These are phyloP conservation scores for Meles meles DNA, from an alignment of 2,113 vertebrate genomes.

Conservation along the genomic window DNA sequence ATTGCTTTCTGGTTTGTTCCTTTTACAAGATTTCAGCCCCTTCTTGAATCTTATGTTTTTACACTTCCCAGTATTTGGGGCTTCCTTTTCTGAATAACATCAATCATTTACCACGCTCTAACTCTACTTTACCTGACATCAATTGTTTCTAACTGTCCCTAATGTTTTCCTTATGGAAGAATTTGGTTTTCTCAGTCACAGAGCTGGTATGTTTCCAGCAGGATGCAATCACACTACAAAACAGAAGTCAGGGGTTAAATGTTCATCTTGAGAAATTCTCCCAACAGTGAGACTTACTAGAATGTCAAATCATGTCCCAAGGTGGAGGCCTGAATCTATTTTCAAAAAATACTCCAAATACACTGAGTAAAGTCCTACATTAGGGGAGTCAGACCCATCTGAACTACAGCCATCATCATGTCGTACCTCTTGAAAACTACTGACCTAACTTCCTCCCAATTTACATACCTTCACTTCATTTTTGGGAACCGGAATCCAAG, in stretches of 20 bases:
- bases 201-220: neutral
- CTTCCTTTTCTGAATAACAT: conserved; percentile 57
- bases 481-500: neutral
- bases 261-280: neutral
- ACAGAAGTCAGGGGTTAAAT: neutral
- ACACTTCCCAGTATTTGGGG: conserved; percentile 61
- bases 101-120: conserved; percentile 17
- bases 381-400: neutral
- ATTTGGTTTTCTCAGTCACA: neutral
- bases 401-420: neutral
- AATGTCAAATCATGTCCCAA: conserved; percentile 31
- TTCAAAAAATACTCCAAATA: conserved; percentile 6
- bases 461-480: neutral
- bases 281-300: neutral
- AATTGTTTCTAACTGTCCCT: neutral
- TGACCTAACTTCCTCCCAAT: neutral
- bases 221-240: neutral
- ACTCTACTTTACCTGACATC: neutral
- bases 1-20: conserved; percentile 31
- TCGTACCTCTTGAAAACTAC: neutral
- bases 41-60: conserved; percentile 52
- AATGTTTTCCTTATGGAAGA: neutral
- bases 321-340: neutral
- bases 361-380: neutral
- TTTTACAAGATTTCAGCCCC: conserved; percentile 47